Conservation (phyloP, 2,797 vertebrate species). For the Macropodus opercularis region DNA sequence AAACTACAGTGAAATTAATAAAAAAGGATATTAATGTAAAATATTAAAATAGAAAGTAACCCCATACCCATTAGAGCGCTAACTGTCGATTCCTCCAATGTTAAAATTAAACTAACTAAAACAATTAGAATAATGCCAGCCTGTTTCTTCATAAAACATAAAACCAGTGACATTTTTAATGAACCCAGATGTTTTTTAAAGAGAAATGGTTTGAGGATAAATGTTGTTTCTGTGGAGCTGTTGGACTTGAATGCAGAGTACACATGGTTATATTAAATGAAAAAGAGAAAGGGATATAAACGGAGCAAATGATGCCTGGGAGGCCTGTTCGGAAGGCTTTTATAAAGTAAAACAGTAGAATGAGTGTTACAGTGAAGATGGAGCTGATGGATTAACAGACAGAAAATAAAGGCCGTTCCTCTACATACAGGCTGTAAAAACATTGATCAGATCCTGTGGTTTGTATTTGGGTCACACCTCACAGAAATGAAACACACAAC, state of each 20-base stretch:
- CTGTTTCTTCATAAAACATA: too few species aligned
- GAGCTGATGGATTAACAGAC: neutral
- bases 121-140: neutral
- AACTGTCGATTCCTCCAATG: too few species aligned
- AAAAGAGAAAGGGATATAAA: neutral
- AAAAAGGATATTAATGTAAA: too few species aligned
- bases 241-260: neutral
- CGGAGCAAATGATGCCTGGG: neutral
- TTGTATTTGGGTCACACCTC: conserved; percentile 17
- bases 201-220: neutral
- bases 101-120: too few species aligned
- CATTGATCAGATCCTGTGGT: conserved; percentile 1
- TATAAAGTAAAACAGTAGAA: neutral
- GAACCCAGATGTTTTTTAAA: neutral
- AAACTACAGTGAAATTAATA: too few species aligned
- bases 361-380: neutral
- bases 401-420: neutral
- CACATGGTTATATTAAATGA: neutral
- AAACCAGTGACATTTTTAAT: neutral
- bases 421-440: conserved; percentile 6
- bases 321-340: neutral
- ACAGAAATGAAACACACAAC: conserved; percentile 1
- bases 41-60: too few species aligned
- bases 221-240: neutral
- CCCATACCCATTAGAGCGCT: too few species aligned